phyloP scores from a whole-genome alignment of 2,797 vertebrate genomes.

The Ficedula albicollis region DNA sequence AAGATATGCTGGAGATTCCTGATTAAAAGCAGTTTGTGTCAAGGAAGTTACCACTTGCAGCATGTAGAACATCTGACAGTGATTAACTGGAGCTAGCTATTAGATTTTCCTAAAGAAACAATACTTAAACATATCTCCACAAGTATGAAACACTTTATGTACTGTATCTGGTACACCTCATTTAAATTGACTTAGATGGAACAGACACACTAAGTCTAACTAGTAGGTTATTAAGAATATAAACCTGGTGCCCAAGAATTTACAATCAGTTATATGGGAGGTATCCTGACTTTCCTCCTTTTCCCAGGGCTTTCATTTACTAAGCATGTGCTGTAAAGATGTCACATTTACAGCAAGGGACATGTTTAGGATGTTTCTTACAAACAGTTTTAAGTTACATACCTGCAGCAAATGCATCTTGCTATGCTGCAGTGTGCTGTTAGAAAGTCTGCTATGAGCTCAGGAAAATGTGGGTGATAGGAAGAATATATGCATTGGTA shows the following conservation, averaged over 20 bases:
- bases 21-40: conserved; percentile 75
- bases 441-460: background rate
- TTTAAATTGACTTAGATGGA: conserved; percentile 87
- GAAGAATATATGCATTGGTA: background rate
- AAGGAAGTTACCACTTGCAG: conserved; percentile 75
- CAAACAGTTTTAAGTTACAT: conserved; percentile 65
- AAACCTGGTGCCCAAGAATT: conserved; percentile 83
- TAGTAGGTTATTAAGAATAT: conserved; percentile 82
- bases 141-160: conserved; percentile 84
- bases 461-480: background rate
- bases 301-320: conserved; percentile 72
- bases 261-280: conserved; percentile 83
- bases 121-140: conserved; percentile 79
- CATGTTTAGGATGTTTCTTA: conserved; percentile 74
- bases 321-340: conserved; percentile 82
- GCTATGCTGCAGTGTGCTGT: background rate
- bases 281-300: conserved; percentile 64
- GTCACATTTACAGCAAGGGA: conserved; percentile 79
- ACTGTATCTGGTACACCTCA: conserved; percentile 87
- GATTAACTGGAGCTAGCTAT: conserved; percentile 86
- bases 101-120: conserved; percentile 81
- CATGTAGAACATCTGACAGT: conserved; percentile 86
- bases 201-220: conserved; percentile 73
- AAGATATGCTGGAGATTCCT: conserved; percentile 63
- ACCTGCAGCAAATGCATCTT: conserved; percentile 49